These are phyloP conservation scores for Zaprionus nigranus DNA, from an alignment of 1,140 invertebrate species.

Conservation along the genomic window DNA sequence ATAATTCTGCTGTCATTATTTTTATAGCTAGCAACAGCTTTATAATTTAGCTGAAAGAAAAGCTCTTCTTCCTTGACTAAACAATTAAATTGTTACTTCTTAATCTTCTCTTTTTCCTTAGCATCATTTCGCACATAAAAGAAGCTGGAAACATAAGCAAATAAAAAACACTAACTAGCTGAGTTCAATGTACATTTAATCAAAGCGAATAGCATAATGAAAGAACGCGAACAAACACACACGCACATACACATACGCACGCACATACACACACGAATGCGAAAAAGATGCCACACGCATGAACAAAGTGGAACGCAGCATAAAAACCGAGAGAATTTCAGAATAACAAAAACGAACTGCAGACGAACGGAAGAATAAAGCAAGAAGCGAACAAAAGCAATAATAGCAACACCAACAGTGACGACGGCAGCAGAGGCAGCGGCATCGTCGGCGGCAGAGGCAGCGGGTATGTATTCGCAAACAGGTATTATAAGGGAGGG, in stretches of 20 bases:
- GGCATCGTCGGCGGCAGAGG: conserved; percentile 17
- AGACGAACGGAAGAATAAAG: conserved; percentile 52
- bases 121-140: conserved; percentile 15
- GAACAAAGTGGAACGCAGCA: conserved; percentile 63
- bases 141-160: conserved; percentile 24
- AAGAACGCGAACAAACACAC: conserved; percentile 66
- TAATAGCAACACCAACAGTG: conserved; percentile 38
- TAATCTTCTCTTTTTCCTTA: conserved; percentile 4
- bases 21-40: too few species aligned
- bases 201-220: conserved; percentile 68
- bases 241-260: conserved; percentile 23
- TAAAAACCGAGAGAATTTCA: conserved; percentile 32
- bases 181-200: conserved; percentile 83
- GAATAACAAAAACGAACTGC: conserved; percentile 50
- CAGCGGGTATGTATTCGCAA: conserved; percentile 46
- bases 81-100: conserved; percentile 5
- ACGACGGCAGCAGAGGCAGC: conserved; percentile 24
- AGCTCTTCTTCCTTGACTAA: background rate
- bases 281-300: conserved; percentile 63
- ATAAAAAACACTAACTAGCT: conserved; percentile 48
- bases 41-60: background rate
- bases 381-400: conserved; percentile 48
- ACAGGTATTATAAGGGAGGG: conserved; percentile 46
- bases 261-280: conserved; percentile 18
- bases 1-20: too few species aligned